Evolutionary conservation across 2,888 invertebrate species (phyloP), one percentile per base, ranked within the genome.

Genomic region (Seira ritae): DNA sequence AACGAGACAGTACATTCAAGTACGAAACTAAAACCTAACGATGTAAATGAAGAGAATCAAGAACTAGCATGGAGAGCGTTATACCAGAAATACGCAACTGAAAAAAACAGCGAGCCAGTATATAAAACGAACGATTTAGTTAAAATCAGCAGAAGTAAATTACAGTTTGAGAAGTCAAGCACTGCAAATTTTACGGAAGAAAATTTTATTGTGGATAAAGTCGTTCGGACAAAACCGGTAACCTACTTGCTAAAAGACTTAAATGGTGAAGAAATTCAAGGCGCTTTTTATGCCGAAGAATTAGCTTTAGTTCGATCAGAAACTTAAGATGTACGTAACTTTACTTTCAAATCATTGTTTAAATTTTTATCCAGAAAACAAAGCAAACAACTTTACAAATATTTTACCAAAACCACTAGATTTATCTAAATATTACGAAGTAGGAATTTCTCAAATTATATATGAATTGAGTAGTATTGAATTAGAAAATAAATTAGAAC

Each of bases 311-410:
- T 68, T n/a, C 12, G 2, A 23, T 31, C 68, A n/a, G 15, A 68
- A 24, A 10, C 24, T n/a, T n/a, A 17, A 31, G 24, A 17, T 68
- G 23, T 68, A n/a, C n/a, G 8, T 68, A 8, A 68, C 3, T 24
- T 17, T 68, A 17, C 2, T 23, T n/a, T 68, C 68, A 68, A 68
- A 6, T 8, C 6, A 68, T 15, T 31, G 15, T 6, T n/a, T 23
- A 10, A 1, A 12, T 1, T 68, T 12, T 31, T 68, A 23, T 68
- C 68, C 68, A 24, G 22, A 10, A 4, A 68, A 68, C n/a, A 31
- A 23, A n/a, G n/a, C 68, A 3, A 31, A 23, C 10, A 24, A 68
- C n/a, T 68, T 68, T 17, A 24, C 68, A 31, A 68, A 68, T 68
- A 1, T 31, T 24, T 31, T 68, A 12, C n/a, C 68, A 31, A 10